These are phyloP conservation scores for Notolabrus celidotus DNA, from an alignment of 2,797 vertebrate species.

Conservation along the genomic window DNA sequence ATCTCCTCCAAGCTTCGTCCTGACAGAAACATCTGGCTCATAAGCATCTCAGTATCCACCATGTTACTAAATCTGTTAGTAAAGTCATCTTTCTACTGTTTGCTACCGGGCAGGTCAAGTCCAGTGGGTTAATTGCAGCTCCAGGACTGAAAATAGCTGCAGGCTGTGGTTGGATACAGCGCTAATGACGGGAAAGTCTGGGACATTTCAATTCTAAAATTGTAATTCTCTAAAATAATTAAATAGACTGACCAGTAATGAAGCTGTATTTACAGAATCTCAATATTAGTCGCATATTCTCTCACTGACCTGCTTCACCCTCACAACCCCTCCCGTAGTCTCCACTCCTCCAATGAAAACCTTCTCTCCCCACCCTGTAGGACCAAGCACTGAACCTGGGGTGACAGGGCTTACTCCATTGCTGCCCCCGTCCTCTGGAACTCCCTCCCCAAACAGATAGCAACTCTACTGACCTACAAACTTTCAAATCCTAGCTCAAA, in stretches of 20 bases:
- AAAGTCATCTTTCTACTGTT: neutral
- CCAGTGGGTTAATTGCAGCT: neutral
- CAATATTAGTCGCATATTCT: too few species aligned
- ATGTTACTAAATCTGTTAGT: neutral
- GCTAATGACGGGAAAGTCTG: neutral
- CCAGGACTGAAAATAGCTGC: neutral
- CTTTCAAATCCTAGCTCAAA: too few species aligned
- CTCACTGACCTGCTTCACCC: too few species aligned
- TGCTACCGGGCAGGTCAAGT: neutral
- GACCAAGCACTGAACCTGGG: too few species aligned
- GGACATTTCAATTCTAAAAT: neutral
- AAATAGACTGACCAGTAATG: neutral
- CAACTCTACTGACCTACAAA: too few species aligned
- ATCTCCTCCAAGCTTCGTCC: neutral
- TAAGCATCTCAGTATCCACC: neutral
- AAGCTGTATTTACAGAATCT: too few species aligned
- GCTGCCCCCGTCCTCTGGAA: too few species aligned
- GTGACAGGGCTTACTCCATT: too few species aligned
- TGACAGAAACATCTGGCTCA: neutral
- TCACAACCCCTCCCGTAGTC: too few species aligned
- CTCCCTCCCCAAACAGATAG: too few species aligned
- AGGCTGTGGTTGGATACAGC: neutral
- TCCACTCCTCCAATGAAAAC: too few species aligned
- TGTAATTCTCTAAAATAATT: neutral
- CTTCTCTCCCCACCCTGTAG: too few species aligned